Percentiles rank a stretch among this genome's conserved stretches.
These are phyloP conservation scores for Semibalanus balanoides DNA, from an alignment of 1,140 invertebrate species.

Conservation along the genomic window DNA sequence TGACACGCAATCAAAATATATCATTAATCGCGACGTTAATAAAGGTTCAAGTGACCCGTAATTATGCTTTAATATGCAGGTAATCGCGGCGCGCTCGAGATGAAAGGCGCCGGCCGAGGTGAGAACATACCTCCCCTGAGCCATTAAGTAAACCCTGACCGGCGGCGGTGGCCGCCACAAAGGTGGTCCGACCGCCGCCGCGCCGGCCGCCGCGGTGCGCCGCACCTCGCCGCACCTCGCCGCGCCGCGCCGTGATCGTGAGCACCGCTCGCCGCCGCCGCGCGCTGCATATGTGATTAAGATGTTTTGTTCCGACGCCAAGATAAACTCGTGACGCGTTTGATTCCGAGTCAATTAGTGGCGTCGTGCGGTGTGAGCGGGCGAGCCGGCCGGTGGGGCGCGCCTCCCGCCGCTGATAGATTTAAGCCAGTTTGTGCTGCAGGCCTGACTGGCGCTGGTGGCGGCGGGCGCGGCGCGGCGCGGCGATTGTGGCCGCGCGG, in stretches of 20 bases:
- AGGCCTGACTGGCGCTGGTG: no score
- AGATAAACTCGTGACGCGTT: neutral
- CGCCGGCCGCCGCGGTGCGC: neutral
- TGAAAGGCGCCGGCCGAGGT: neutral
- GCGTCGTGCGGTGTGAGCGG: neutral
- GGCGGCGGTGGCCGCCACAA: neutral
- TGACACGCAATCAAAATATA: slow-evolving; percentile 2
- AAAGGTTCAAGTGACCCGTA: neutral
- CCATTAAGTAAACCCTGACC: neutral
- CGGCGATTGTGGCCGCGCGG: no score
- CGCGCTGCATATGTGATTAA: slow-evolving; percentile 1
- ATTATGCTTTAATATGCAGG: slow-evolving; percentile 2
- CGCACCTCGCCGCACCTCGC: no score
- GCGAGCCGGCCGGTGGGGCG: no score
- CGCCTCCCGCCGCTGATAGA: neutral
- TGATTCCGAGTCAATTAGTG: neutral
- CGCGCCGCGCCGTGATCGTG: neutral
- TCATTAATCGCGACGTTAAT: neutral
- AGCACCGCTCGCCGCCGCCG: neutral
- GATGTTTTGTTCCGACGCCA: neutral
- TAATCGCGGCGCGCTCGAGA: neutral
- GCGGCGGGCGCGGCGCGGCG: no score
- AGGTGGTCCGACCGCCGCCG: neutral
- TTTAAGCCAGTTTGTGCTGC: neutral
- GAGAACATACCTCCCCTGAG: neutral